A percentile compares a stretch with the other conserved stretches of the same genome.
Conservation (phyloP, 1,140 invertebrate species). For the Trachymyrmex septentrionalis region DNA sequence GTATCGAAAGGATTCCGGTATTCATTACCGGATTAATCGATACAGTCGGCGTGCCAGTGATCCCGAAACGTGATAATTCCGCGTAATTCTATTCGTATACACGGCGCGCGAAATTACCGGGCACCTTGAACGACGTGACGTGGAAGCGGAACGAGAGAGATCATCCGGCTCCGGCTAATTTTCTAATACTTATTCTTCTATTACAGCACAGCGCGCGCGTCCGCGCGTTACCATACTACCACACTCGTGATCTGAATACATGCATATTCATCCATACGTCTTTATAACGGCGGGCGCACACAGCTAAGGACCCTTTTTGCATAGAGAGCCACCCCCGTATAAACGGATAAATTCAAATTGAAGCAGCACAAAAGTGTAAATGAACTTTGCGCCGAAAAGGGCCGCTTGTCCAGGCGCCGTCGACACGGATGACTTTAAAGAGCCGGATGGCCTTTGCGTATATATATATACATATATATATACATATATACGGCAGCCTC, state of each 20-base stretch:
- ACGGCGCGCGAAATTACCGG: slow-evolving; percentile 46
- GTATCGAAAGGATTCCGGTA: background rate
- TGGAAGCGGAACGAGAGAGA: slow-evolving; percentile 59
- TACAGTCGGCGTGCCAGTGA: slow-evolving; percentile 15
- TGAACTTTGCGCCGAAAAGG: slow-evolving; percentile 59
- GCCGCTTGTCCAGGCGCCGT: slow-evolving; percentile 39
- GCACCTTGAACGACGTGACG: slow-evolving; percentile 51
- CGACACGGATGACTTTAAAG: slow-evolving; percentile 57
- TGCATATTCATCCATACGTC: slow-evolving; percentile 65
- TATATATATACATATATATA: too few species aligned
- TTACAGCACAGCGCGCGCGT: slow-evolving; percentile 31
- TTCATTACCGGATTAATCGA: slow-evolving; percentile 44
- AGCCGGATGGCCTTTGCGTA: slow-evolving; percentile 48
- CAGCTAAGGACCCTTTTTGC: slow-evolving; percentile 58
- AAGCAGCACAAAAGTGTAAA: slow-evolving; percentile 64
- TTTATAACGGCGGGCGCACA: slow-evolving; percentile 50
- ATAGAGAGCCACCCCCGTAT: slow-evolving; percentile 56
- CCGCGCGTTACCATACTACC: slow-evolving; percentile 59
- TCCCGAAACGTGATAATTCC: slow-evolving; percentile 52
- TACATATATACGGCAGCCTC: slow-evolving; percentile 47
- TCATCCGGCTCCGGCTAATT: slow-evolving; percentile 52
- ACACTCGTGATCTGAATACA: slow-evolving; percentile 62
- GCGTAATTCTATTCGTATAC: slow-evolving; percentile 58
- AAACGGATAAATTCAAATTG: slow-evolving; percentile 65
- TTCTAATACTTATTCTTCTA: slow-evolving; percentile 67